phyloP scores from a whole-genome alignment of 2,113 vertebrate species.

The Mustela lutreola region DNA sequence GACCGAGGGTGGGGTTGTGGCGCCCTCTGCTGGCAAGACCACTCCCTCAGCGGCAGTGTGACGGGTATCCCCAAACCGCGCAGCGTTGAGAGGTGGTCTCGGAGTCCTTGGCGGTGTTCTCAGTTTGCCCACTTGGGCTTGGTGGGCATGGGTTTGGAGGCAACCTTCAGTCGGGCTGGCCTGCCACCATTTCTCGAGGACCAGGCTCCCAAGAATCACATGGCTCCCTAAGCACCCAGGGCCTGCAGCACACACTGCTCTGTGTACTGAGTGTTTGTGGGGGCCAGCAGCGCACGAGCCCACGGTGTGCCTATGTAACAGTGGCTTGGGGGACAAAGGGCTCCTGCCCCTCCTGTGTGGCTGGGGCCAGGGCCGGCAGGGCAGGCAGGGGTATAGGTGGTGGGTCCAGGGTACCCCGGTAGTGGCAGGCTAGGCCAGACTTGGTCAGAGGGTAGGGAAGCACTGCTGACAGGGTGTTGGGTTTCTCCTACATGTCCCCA shows the following conservation, averaged over 20 bases:
- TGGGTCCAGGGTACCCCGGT: neutral
- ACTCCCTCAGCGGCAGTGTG: fast-evolving
- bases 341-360: neutral
- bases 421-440: neutral
- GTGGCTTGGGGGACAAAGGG: neutral
- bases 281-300: fast-evolving
- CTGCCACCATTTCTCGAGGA: neutral
- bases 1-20: neutral
- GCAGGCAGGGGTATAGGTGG: neutral
- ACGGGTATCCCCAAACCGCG: neutral
- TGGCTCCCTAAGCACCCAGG: neutral
- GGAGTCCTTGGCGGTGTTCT: fast-evolving
- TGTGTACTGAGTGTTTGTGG: fast-evolving
- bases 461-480: fast-evolving
- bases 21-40: neutral
- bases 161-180: neutral
- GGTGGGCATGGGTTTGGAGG: neutral
- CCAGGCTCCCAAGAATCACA: no score
- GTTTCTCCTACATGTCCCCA: neutral
- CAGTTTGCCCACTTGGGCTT: fast-evolving
- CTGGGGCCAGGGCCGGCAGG: neutral
- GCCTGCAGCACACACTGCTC: neutral
- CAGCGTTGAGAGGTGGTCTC: neutral
- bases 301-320: neutral
- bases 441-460: neutral